These are phyloP conservation scores for Prosopocoilus inquinatus DNA, from an alignment of 2,888 invertebrate species.

Conservation along the genomic window DNA sequence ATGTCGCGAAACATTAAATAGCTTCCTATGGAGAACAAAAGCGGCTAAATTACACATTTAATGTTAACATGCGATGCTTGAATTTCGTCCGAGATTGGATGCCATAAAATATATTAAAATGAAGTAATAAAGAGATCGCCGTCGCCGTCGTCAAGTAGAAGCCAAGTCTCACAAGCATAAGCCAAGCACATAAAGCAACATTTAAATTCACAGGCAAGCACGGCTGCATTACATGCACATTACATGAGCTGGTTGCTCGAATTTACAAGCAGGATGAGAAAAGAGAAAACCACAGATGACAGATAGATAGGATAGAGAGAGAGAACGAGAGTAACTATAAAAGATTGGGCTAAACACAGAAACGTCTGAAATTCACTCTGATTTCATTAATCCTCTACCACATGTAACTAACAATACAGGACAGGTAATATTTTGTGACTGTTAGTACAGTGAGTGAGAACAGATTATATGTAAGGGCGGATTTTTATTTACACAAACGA, in stretches of 20 bases:
- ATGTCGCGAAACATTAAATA: slow-evolving; percentile 16
- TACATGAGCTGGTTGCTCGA: neutral
- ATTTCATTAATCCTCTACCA: slow-evolving; percentile 1
- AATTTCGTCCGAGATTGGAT: neutral
- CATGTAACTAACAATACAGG: slow-evolving; percentile 15
- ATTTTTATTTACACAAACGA: neutral
- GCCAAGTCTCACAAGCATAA: neutral
- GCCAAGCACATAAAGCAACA: slow-evolving; percentile 1
- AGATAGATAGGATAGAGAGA: slow-evolving; percentile 16
- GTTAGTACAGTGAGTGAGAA: slow-evolving; percentile 37
- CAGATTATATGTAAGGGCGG: slow-evolving; percentile 17
- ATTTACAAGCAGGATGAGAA: slow-evolving; percentile 1
- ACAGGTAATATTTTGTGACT: slow-evolving; percentile 32
- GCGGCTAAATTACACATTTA: slow-evolving; percentile 9
- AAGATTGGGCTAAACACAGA: slow-evolving; percentile 1
- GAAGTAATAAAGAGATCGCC: neutral
- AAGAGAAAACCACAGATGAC: slow-evolving; percentile 9
- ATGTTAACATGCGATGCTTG: slow-evolving; percentile 11
- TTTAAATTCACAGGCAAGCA: slow-evolving; percentile 8
- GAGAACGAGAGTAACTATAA: slow-evolving; percentile 13
- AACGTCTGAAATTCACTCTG: neutral
- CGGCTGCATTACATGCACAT: slow-evolving; percentile 8
- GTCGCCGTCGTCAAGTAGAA: neutral
- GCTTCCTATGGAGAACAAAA: slow-evolving; percentile 13
- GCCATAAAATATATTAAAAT: neutral